These are phyloP conservation scores for Ceyx melanurus DNA, from an alignment of 2,113 vertebrate species.

Conservation along the genomic window DNA sequence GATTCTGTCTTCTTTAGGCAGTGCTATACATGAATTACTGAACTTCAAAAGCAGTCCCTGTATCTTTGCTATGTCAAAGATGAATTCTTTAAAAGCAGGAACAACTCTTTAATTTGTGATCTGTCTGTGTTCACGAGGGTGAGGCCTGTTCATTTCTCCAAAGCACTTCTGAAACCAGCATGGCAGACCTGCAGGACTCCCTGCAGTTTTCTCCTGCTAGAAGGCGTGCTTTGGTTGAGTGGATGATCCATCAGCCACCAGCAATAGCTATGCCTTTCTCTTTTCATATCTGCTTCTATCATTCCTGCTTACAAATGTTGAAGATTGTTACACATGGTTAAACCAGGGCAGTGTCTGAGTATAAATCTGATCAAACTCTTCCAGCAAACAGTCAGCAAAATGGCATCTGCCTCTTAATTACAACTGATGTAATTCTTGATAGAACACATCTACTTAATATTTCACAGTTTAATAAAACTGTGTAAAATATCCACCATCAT, in stretches of 20 bases:
- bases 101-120: not conserved
- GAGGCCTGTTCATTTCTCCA: not conserved
- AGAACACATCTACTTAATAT: not conserved
- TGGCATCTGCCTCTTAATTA: not conserved
- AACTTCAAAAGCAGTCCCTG: not conserved
- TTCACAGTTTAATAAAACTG: not conserved
- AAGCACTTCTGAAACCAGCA: not conserved
- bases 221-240: not conserved
- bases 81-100: not conserved
- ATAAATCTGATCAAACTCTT: not conserved
- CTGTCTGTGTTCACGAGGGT: not conserved
- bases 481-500: not conserved
- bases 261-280: not conserved
- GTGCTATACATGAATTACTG: not conserved
- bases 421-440: not conserved
- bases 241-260: constrained; percentile 30
- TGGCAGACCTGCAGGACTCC: not conserved
- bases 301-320: not conserved
- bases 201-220: not conserved
- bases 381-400: not conserved
- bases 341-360: not conserved
- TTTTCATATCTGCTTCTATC: not conserved
- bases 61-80: not conserved
- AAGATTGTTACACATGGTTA: not conserved
- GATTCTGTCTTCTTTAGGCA: not conserved